Conservation (phyloP, 2,888 invertebrate species). For the Macrophya alboannulata region DNA sequence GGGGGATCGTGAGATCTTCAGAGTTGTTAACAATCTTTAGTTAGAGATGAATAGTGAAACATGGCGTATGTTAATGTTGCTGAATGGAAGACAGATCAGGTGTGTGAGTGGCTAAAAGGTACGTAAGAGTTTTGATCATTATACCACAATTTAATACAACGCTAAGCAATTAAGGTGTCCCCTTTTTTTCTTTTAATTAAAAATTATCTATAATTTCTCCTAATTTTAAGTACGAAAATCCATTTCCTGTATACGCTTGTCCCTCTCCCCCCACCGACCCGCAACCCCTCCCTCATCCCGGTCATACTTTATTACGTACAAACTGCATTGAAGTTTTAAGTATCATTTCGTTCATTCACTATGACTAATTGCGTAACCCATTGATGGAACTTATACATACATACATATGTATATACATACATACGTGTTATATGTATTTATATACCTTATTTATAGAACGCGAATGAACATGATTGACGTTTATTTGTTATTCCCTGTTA, state of each 20-base stretch:
- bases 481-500: conserved; percentile 4
- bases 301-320: conserved; percentile 47
- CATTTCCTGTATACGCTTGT: conserved; percentile 58
- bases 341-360: conserved; percentile 55
- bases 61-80: conserved; percentile 94
- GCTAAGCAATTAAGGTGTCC: background rate
- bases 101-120: conserved; percentile 96
- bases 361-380: conserved; percentile 57
- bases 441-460: conserved; percentile 2
- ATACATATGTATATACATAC: background rate
- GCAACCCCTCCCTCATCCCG: background rate
- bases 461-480: background rate
- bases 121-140: conserved; percentile 66
- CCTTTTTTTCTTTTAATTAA: conserved; percentile 52
- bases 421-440: background rate
- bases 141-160: conserved; percentile 40
- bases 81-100: conserved; percentile 95
- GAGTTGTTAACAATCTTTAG: conserved; percentile 41
- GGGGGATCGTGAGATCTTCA: conserved; percentile 29
- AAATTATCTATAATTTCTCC: conserved; percentile 59
- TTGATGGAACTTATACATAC: conserved; percentile 44
- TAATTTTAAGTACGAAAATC: conserved; percentile 60
- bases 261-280: conserved; percentile 16
- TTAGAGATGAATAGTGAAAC: conserved; percentile 58
- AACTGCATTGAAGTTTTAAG: conserved; percentile 36